Evolutionary conservation across 2,888 invertebrate genomes (phyloP).

Genomic region (Parnassius apollo): DNA sequence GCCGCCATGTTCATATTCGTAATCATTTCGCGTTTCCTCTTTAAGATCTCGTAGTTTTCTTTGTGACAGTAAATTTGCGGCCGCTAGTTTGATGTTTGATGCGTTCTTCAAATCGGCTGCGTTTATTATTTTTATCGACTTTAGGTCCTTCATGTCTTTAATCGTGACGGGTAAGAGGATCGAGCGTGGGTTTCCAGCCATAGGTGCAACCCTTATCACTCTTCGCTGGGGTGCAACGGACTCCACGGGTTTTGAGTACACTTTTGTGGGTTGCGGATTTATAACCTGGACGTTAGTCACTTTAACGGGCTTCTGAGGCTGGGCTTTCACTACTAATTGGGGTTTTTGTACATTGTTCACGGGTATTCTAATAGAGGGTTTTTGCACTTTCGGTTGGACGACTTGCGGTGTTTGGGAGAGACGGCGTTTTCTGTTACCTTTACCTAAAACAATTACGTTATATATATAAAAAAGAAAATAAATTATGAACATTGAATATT

Average conservation of each 20-base stretch:
- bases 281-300: conserved; percentile 71
- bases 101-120: conserved; percentile 81
- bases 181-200: conserved; percentile 82
- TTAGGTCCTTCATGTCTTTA: conserved; percentile 86
- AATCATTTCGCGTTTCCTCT: conserved; percentile 57
- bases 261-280: conserved; percentile 63
- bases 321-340: conserved; percentile 69
- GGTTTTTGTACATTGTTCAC: conserved; percentile 58
- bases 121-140: conserved; percentile 87
- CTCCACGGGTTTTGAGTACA: conserved; percentile 73
- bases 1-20: conserved; percentile 61
- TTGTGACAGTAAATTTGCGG: conserved; percentile 73
- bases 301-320: conserved; percentile 69
- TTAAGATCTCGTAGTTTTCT: conserved; percentile 69
- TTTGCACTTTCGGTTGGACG: conserved; percentile 70
- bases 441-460: conserved; percentile 46
- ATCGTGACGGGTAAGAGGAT: conserved; percentile 86
- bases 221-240: conserved; percentile 67
- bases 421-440: conserved; percentile 68
- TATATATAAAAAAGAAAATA: no score
- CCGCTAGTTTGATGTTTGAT: conserved; percentile 76
- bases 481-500: no score
- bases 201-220: conserved; percentile 69
- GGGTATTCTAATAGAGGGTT: conserved; percentile 58
- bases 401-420: conserved; percentile 67